A percentile compares a stretch with the other conserved stretches of the same genome.
phyloP scores from a whole-genome alignment of 2,888 invertebrate species.

The Orgyia antiqua region DNA sequence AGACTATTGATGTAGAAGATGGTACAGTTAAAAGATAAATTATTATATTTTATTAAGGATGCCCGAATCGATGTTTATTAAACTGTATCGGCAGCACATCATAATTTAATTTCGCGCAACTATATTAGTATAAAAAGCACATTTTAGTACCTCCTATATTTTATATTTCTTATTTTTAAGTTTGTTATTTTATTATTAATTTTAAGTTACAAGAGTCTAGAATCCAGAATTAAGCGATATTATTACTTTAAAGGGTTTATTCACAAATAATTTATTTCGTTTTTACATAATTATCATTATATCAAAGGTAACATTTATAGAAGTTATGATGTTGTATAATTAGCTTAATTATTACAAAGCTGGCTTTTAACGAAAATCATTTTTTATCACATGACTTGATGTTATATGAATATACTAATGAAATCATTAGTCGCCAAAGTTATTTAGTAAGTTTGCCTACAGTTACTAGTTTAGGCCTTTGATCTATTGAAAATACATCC shows the following conservation, averaged over 20 bases:
- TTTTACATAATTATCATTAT: slow-evolving; percentile 32
- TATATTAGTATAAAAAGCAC: slow-evolving; percentile 6
- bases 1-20: too few relatives aligned
- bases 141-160: slow-evolving; percentile 25
- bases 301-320: not conserved
- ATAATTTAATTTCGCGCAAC: slow-evolving; percentile 9
- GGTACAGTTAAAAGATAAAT: too few relatives aligned
- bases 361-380: slow-evolving; percentile 14
- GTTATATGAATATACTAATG: too few relatives aligned
- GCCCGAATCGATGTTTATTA: too few relatives aligned
- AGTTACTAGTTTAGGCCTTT: slow-evolving; percentile 15
- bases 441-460: slow-evolving; percentile 22
- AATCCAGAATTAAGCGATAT: slow-evolving; percentile 70
- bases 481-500: slow-evolving; percentile 21
- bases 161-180: slow-evolving; percentile 39
- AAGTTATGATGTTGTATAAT: not conserved
- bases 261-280: slow-evolving; percentile 62
- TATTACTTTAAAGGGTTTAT: slow-evolving; percentile 58
- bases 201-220: slow-evolving; percentile 65
- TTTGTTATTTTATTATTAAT: slow-evolving; percentile 59
- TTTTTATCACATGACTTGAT: slow-evolving; percentile 19
- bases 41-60: too few relatives aligned
- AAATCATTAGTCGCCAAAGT: too few relatives aligned
- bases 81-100: too few relatives aligned
- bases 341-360: slow-evolving; percentile 8